Conservation (phyloP, 2,888 invertebrate genomes). For the Campaea margaritaria region DNA sequence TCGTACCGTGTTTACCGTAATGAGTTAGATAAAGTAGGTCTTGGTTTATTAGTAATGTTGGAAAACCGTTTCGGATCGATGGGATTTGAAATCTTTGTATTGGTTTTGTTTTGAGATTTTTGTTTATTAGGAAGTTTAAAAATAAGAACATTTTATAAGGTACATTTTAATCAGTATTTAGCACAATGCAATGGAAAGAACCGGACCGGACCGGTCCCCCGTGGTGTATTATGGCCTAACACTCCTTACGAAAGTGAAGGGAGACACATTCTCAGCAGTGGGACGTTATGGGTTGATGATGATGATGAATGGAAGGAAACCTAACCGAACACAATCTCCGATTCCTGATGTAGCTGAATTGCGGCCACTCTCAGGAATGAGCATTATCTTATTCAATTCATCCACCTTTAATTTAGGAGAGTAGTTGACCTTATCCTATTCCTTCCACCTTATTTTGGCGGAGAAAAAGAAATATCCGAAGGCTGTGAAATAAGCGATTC, state of each 20-base stretch:
- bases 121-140: no score
- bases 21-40: constrained; percentile 70
- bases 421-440: constrained; percentile 38
- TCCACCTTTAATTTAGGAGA: constrained; percentile 43
- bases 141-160: no score
- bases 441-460: constrained; percentile 27
- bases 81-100: background rate
- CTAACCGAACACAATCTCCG: background rate
- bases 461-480: constrained; percentile 22
- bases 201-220: no score
- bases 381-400: constrained; percentile 38
- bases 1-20: constrained; percentile 75
- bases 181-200: no score
- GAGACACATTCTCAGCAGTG: no score
- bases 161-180: no score
- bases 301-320: no score
- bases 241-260: no score
- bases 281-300: no score
- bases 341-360: constrained; percentile 29
- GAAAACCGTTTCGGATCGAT: constrained; percentile 1
- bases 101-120: background rate
- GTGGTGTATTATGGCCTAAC: no score
- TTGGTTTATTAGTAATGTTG: constrained; percentile 40
- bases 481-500: constrained; percentile 21
- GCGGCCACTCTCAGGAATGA: constrained; percentile 40